Evolutionary conservation across 1,140 invertebrate genomes (phyloP).

Genomic region (Batillaria attramentaria): DNA sequence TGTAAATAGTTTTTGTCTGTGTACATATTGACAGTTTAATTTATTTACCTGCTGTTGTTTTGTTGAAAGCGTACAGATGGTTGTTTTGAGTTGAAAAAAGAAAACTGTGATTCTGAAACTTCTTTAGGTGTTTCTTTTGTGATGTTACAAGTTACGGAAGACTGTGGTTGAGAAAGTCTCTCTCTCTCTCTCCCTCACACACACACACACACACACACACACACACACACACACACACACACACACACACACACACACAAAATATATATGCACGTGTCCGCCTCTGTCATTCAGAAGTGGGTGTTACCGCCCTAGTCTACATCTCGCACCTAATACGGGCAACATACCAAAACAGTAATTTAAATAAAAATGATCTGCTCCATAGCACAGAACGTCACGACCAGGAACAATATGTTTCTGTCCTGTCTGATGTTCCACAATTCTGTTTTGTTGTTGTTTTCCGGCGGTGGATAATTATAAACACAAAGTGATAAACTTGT

Average conservation of each 20-base stretch:
- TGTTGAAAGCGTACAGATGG: slow-evolving; percentile 16
- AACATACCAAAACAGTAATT: too few relatives aligned
- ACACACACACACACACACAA: slow-evolving; percentile 11
- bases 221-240: slow-evolving; percentile 4
- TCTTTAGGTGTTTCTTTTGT: neutral
- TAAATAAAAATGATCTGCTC: too few relatives aligned
- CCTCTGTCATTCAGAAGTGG: too few relatives aligned
- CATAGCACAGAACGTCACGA: too few relatives aligned
- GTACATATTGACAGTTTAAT: neutral
- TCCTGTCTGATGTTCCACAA: too few relatives aligned
- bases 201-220: neutral
- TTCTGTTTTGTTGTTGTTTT: too few relatives aligned
- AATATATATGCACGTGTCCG: neutral
- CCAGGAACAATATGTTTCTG: too few relatives aligned
- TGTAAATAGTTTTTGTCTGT: neutral
- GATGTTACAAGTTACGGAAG: neutral
- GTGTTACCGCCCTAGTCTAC: too few relatives aligned
- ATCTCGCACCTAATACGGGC: too few relatives aligned
- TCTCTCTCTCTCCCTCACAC: neutral
- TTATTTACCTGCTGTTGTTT: neutral
- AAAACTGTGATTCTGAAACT: slow-evolving; percentile 7
- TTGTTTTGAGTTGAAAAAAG: slow-evolving; percentile 19
- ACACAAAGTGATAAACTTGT: too few relatives aligned
- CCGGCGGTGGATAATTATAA: too few relatives aligned
- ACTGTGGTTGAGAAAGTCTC: neutral